Percentiles rank a stretch among this genome's conserved stretches.
phyloP scores from a whole-genome alignment of 1,140 invertebrate genomes.

The Dryas iulia region DNA sequence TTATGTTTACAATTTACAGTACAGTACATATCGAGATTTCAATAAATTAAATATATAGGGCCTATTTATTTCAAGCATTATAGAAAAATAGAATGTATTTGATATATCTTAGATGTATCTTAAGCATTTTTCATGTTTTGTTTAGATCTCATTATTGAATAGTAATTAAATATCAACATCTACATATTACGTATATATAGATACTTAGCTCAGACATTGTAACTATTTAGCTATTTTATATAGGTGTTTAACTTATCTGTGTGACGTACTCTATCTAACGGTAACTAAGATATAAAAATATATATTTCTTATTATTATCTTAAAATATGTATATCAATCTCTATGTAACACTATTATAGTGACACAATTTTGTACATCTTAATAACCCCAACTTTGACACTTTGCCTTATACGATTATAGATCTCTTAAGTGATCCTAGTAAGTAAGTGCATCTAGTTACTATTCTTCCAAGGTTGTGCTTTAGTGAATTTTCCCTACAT shows the following conservation, averaged over 20 bases:
- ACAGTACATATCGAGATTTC: neutral
- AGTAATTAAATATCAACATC: neutral
- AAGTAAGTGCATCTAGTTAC: conserved; percentile 73
- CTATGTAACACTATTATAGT: neutral
- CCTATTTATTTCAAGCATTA: neutral
- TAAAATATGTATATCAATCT: neutral
- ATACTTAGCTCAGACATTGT: neutral
- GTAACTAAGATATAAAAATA: neutral
- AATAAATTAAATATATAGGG: neutral
- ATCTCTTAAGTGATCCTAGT: conserved; percentile 73
- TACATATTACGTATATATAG: neutral
- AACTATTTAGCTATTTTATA: neutral
- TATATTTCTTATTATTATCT: neutral
- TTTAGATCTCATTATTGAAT: neutral
- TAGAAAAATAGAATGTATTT: neutral
- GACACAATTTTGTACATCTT: conserved; percentile 32
- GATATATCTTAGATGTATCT: neutral
- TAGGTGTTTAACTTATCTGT: neutral
- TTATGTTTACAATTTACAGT: neutral
- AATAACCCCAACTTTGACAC: conserved; percentile 71
- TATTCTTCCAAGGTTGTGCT: conserved; percentile 80
- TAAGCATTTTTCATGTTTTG: neutral
- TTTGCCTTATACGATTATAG: conserved; percentile 75
- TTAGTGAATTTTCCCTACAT: conserved; percentile 75
- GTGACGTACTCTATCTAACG: neutral